A percentile compares a stretch with the other conserved stretches of the same genome.
These are phyloP conservation scores for Lordiphosa fenestrarum DNA, from an alignment of 2,888 invertebrate genomes.

Conservation along the genomic window DNA sequence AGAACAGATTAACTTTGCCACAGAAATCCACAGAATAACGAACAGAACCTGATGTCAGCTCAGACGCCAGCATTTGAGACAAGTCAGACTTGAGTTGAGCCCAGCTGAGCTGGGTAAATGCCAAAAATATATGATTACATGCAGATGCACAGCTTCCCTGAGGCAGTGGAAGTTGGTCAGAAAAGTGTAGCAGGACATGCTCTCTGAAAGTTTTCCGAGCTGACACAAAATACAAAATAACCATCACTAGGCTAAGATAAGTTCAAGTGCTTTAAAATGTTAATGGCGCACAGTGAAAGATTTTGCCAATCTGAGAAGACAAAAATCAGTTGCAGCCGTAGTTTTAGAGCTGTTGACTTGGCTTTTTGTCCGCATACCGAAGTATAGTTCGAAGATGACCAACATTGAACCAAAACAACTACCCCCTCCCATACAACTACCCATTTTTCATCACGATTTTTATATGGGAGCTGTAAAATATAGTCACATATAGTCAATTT, in stretches of 20 bases:
- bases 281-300: conserved; percentile 26
- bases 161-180: conserved; percentile 2
- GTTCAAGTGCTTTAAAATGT: conserved; percentile 59
- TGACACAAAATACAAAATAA: conserved; percentile 36
- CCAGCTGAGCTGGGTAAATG: conserved; percentile 22
- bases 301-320: no score
- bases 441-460: no score
- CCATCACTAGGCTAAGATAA: conserved; percentile 68
- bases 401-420: conserved; percentile 6
- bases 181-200: conserved; percentile 49
- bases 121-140: no score
- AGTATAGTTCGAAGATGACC: no score
- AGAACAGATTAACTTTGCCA: conserved; percentile 53
- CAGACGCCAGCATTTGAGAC: not conserved
- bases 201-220: conserved; percentile 53
- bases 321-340: conserved; percentile 1
- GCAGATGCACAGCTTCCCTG: not conserved
- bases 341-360: conserved; percentile 7
- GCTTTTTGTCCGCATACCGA: no score
- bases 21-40: conserved; percentile 33
- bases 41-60: conserved; percentile 14
- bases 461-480: no score
- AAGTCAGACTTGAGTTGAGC: conserved; percentile 5
- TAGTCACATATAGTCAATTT: no score
- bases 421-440: no score